Evolutionary conservation across 2,888 invertebrate species (phyloP).

Genomic region (Agrotis segetum): DNA sequence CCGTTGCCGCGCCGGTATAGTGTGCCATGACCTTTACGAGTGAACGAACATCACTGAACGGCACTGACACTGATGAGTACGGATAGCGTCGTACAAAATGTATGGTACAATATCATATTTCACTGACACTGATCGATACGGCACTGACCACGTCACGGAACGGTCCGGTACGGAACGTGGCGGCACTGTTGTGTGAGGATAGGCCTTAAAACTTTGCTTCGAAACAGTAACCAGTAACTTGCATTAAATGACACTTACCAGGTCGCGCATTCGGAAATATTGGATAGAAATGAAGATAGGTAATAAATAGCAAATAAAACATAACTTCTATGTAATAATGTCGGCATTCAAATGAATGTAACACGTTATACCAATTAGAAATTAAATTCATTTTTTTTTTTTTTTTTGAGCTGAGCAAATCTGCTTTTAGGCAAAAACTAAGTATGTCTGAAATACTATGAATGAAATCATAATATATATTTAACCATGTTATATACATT

Average conservation of each 20-base stretch:
- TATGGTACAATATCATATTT: no score
- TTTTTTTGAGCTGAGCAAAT: not conserved
- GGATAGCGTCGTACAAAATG: no score
- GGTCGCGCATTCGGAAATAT: not conserved
- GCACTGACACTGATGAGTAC: no score
- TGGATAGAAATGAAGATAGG: not conserved
- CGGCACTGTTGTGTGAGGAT: no score
- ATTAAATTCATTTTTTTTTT: not conserved
- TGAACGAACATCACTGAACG: no score
- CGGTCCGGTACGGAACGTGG: no score
- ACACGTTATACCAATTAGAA: slow-evolving; percentile 14
- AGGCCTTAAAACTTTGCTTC: no score
- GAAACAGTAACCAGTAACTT: not conserved
- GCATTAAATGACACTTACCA: slow-evolving; percentile 11
- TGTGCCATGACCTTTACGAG: no score
- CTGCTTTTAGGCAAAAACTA: not conserved
- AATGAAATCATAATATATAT: not conserved
- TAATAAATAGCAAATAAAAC: slow-evolving; percentile 24
- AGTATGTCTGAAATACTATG: not conserved
- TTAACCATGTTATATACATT: slow-evolving; percentile 36
- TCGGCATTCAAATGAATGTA: slow-evolving; percentile 21
- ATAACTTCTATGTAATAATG: not conserved
- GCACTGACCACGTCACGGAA: no score
- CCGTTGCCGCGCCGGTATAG: no score
- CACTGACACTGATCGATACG: no score